phyloP scores from a whole-genome alignment of 2,888 invertebrate genomes.

The Falcaria lacertinaria region DNA sequence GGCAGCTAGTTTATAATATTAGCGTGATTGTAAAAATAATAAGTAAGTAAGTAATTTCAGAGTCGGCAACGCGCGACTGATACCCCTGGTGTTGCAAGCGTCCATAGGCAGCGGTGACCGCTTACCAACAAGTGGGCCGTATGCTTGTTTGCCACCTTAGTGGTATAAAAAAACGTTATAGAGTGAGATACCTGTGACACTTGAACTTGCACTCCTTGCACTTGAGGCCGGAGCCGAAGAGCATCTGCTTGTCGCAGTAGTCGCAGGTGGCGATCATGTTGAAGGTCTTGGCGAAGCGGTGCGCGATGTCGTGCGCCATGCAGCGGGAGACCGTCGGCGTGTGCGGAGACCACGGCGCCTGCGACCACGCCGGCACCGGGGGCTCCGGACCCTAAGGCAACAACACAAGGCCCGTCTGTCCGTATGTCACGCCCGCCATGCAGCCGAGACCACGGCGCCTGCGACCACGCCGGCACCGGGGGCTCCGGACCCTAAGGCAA shows the following conservation, averaged over 20 bases:
- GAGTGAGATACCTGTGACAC: slow-evolving; percentile 80
- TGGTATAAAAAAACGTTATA: not conserved
- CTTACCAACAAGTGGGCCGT: too few species aligned
- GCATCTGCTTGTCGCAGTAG: slow-evolving; percentile 93
- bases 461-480: slow-evolving; percentile 13
- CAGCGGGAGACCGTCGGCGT: slow-evolving; percentile 84
- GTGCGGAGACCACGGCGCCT: slow-evolving; percentile 83
- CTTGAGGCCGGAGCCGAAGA: slow-evolving; percentile 89
- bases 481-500: not conserved
- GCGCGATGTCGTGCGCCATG: slow-evolving; percentile 93
- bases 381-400: not conserved
- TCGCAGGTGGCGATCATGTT: slow-evolving; percentile 94
- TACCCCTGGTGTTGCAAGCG: too few species aligned
- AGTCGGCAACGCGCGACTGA: too few species aligned
- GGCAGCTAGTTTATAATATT: too few species aligned
- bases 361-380: slow-evolving; percentile 13
- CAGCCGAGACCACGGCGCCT: slow-evolving; percentile 83
- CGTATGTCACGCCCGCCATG: slow-evolving; percentile 93
- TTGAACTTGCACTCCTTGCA: slow-evolving; percentile 98
- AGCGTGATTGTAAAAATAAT: too few species aligned
- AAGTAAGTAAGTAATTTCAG: too few species aligned
- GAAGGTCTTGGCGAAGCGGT: slow-evolving; percentile 93
- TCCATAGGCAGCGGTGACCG: too few species aligned
- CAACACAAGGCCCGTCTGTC: too few species aligned
- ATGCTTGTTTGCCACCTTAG: too few species aligned